Base-by-base conservation (phyloP, 2,113 vertebrate genomes). In the Mionectes macconnelli region DNA sequence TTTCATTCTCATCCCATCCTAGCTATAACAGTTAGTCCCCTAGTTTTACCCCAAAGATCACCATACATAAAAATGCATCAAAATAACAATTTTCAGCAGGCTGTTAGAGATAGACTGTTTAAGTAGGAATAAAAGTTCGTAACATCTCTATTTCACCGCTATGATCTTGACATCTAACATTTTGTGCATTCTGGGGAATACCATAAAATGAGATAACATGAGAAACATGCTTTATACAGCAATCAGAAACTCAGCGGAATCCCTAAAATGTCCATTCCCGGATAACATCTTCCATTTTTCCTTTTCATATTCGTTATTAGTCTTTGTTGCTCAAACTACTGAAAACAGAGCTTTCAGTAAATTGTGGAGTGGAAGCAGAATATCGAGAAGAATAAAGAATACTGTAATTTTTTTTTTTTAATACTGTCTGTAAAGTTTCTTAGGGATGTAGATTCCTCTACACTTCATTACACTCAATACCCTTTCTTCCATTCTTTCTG, bases 1-100 rank as follows among this genome's bases (percentile, higher is more conserved):
- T 94, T 96, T 93, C 70, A 47, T 91, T 93, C 62, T 27, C 35
- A 94, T 95, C 59, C 89, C 84, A 70, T 70, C 33, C 59, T 30
- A 72, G 33, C 64, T 86, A 1, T 88, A 94, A 86, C 76, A 76
- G 81, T 56, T 68, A 84, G 47, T n/a, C 49, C 59, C 85, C 59
- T 50, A 57, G 57, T 62, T 87, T 89, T 93, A 91, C 33, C 72
- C 50, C 86, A 27, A 92, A 88, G 72, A 90, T 72, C 74, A 78
- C 49, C 73, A 87, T 59, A 67, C 64, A 86, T 81, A 92, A 69
- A 95, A 91, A 91, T 31, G 90, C 74, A 93, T 93, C 96, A 95
- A 94, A 96, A 96, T 95, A 95, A 95, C 89, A 94, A 93, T 89
- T 96, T 95, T 83, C 94, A 96, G 67, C 53, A 89, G 84, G 59